Evolutionary conservation across 2,888 invertebrate species (phyloP).

Genomic region (Latheticus oryzae): DNA sequence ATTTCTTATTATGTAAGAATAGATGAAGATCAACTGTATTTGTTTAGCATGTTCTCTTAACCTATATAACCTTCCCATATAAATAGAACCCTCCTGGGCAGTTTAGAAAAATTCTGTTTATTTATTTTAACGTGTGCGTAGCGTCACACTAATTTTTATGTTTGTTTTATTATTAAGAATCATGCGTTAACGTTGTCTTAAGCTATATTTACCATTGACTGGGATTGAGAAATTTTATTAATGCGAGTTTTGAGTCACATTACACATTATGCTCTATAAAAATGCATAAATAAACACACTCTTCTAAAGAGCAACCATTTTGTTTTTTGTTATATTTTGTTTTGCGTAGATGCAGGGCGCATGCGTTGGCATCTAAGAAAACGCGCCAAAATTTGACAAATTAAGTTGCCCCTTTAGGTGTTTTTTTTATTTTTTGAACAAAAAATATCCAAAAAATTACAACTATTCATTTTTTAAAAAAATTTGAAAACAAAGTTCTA

Average conservation of each 20-base stretch:
- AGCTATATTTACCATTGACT: constrained; percentile 13
- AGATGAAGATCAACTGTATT: constrained; percentile 18
- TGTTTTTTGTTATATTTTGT: constrained; percentile 60
- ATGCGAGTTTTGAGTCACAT: constrained; percentile 44
- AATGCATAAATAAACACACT: constrained; percentile 63
- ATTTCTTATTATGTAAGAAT: constrained; percentile 31
- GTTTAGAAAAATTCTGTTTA: constrained; percentile 43
- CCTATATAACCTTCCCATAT: constrained; percentile 38
- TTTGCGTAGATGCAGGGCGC: constrained; percentile 7
- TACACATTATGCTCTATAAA: constrained; percentile 55
- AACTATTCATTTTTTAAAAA: too few relatives aligned
- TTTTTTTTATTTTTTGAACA: too few relatives aligned
- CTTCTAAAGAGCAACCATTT: constrained; percentile 63
- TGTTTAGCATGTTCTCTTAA: constrained; percentile 20
- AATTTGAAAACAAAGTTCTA: too few relatives aligned
- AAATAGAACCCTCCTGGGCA: constrained; percentile 40
- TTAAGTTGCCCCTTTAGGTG: too few relatives aligned
- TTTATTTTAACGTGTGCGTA: constrained; percentile 45
- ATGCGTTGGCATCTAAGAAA: constrained; percentile 3
- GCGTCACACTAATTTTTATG: constrained; percentile 34
- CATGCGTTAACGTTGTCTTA: not conserved
- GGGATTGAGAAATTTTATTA: constrained; percentile 27
- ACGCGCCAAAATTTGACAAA: constrained; percentile 7
- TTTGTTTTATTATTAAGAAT: not conserved
- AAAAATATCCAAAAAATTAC: too few relatives aligned